phyloP scores from a whole-genome alignment of 2,113 vertebrate species.

The Girardinichthys multiradiatus region DNA sequence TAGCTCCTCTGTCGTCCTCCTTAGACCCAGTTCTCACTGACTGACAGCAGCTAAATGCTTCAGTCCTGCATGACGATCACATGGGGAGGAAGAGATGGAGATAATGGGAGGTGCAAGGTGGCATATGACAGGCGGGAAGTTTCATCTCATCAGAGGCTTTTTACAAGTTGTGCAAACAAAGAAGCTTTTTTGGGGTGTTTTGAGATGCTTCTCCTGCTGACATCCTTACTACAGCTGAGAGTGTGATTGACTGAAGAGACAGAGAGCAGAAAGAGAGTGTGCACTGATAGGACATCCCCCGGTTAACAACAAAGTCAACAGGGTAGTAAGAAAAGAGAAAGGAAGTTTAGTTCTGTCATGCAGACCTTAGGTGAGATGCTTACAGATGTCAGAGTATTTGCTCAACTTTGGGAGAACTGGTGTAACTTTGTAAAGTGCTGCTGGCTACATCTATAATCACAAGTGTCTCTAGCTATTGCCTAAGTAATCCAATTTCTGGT shows the following conservation, averaged over 20 bases:
- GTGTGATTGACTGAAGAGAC: slow-evolving; percentile 53
- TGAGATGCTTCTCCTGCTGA: slow-evolving; percentile 60
- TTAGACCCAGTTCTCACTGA: slow-evolving; percentile 41
- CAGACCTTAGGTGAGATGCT: slow-evolving; percentile 58
- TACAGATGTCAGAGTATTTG: slow-evolving; percentile 62
- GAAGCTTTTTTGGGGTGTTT: slow-evolving; percentile 64
- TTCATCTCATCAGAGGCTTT: slow-evolving; percentile 68
- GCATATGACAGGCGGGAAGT: slow-evolving; percentile 56
- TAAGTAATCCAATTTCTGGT: slow-evolving; percentile 66
- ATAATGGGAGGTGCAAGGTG: slow-evolving; percentile 61
- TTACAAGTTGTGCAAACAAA: slow-evolving; percentile 67
- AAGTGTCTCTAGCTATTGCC: slow-evolving; percentile 66
- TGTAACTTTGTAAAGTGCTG: slow-evolving; percentile 38
- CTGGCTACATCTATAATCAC: slow-evolving; percentile 65
- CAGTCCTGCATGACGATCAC: slow-evolving; percentile 41
- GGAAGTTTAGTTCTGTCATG: slow-evolving; percentile 64
- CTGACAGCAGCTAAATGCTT: slow-evolving; percentile 62
- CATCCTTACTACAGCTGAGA: slow-evolving; percentile 58
- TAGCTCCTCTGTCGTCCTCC: slow-evolving; percentile 60
- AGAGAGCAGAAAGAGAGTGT: slow-evolving; percentile 56
- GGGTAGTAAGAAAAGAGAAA: slow-evolving; percentile 54
- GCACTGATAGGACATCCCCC: slow-evolving; percentile 63
- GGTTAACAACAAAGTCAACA: slow-evolving; percentile 73
- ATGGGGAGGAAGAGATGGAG: slow-evolving; percentile 42
- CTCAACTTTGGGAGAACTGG: slow-evolving; percentile 33